These are phyloP conservation scores for Saccostrea glomerata DNA, from an alignment of 1,140 invertebrate genomes.

Conservation along the genomic window DNA sequence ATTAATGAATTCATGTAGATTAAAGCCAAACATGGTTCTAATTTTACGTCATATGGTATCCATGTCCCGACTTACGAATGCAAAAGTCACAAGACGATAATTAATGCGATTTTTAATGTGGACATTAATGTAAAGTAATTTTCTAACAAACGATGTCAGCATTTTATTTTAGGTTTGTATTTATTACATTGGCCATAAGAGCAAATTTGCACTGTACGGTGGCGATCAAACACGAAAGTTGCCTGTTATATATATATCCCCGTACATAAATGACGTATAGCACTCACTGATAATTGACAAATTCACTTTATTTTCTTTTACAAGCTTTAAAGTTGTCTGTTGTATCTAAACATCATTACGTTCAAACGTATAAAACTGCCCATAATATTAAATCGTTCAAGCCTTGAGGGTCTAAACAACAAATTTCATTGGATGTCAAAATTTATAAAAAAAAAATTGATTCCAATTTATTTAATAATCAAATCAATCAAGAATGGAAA, in stretches of 20 bases:
- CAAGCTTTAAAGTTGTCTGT: not conserved
- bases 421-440: not conserved
- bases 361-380: not conserved
- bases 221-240: not conserved
- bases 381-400: not conserved
- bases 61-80: too few relatives aligned
- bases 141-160: not conserved
- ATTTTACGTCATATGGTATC: too few relatives aligned
- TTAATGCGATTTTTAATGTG: too few relatives aligned
- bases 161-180: not conserved
- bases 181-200: not conserved
- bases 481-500: not conserved
- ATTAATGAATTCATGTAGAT: too few relatives aligned
- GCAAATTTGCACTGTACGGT: not conserved
- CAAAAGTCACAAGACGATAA: too few relatives aligned
- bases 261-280: not conserved
- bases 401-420: not conserved
- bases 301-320: not conserved
- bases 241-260: not conserved
- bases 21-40: too few relatives aligned
- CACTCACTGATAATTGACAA: not conserved
- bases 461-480: slow-evolving; percentile 7
- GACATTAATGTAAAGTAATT: too few relatives aligned
- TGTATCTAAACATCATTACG: not conserved
- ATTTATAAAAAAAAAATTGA: not conserved